Evolutionary conservation across 2,888 invertebrate species (phyloP), one percentile per base, ranked within the genome.

Genomic region (Pachycephus smyrnensis): DNA sequence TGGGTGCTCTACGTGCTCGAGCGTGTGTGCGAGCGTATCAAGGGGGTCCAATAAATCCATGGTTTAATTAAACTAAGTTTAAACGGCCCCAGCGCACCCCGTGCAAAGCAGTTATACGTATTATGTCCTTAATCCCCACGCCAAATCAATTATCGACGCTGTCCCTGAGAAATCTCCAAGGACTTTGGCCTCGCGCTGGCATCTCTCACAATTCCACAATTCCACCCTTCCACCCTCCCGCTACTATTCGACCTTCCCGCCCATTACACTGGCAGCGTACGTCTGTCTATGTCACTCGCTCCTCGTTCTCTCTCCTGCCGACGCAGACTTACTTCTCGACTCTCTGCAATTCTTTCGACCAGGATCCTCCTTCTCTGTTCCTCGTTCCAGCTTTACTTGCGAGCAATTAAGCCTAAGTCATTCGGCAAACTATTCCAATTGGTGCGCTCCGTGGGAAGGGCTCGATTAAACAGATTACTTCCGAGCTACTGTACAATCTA

Each of bases 21-120:
- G 76, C 79, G 71, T 73, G 76, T 68, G 79, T 77, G 75, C 84
- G 83, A 81, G 84, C 84, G 86, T 84, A 84, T 83, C 84, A 83
- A 85, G 83, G 82, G 78, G 82, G 82, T 83, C 85, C 89, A 87
- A 90, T 90, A 90, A 90, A 90, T 90, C 88, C 86, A 86, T 81
- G 84, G 88, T 90, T 90, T 90, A 90, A 90, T 90, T 90, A 90
- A 90, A 90, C 90, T 88, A 88, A 90, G 90, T 90, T 90, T 89
- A 90, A 89, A 88, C 88, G 87, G 85, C 85, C 86, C 82, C 81
- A 80, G 73, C 74, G 73, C 74, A 37, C 82, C 82, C 81, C 84
- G 84, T 86, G 86, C 87, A 89, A 86, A 86, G 86, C 87, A 84
- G 85, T 86, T 88, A 88, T 86, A 89, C 84, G 86, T 87, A 88